Base-by-base conservation (phyloP, 1,140 invertebrate genomes). In the Micrasema minimum region DNA sequence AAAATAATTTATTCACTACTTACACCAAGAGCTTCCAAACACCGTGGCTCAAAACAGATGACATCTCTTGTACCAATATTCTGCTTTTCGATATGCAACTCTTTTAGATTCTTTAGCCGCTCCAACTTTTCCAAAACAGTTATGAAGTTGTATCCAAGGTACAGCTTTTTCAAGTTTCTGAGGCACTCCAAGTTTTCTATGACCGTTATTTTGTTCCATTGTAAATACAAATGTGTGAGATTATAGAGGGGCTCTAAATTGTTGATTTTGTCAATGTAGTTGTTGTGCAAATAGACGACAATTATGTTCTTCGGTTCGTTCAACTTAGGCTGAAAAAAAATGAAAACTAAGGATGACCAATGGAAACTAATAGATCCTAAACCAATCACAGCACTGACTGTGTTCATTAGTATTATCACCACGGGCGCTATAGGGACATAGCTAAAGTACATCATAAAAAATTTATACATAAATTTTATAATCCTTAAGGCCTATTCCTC, bases 71-170 rank as follows among this genome's bases (percentile, higher is more conserved):
- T 73, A 35, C 80, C 77, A 10, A 89, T 76, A 72, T 80, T 81
- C 81, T 92, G 91, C 76, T 87, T 87, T 78, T 91, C 89, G 53
- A 92, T 80, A 75, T 91, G 87, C 11, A 92, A 77, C 75, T 90
- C 89, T 77, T 87, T 83, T 66, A 92, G 84, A 77, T 85, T 84
- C 51, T 78, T 80, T 9, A 89, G 77, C 46, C 79, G 79, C 71
- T 90, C 87, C 51, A 92, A 80, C 73, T 90, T 90, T 80, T 92
- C 90, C 0, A 92, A 78, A 1, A 91, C 87, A 48, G 82, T 82
- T 41, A 92, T 91, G 51, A 80, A 80, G 79, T 92, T 92, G 72
- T 88, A 83, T 1, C 90, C 87, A 45, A 92, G 78, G 79, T 89
- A 91, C 14, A 91, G 76, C 78, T 89, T 90, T 71, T 85, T 87